Base-by-base conservation (phyloP, 2,797 vertebrate species). In the Spheniscus humboldti region DNA sequence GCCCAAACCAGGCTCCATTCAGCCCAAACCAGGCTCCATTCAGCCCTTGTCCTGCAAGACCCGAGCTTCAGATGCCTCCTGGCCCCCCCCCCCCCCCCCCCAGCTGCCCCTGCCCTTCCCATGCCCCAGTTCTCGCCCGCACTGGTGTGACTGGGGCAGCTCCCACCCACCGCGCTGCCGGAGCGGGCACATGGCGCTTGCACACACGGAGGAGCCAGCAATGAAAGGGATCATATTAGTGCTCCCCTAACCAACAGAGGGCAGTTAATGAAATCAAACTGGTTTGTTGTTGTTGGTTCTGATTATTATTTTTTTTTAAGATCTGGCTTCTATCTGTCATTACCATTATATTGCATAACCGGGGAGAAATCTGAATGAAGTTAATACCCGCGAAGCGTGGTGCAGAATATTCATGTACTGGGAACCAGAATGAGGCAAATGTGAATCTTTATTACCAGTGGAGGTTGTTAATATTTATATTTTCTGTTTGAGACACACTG, bases 391-490 rank as follows among this genome's bases (percentile, higher is more conserved):
- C 1, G 1, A 90, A 96, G 90, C 10, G 30, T 5, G 37, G 86
- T 84, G 52, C 25, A 28, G 92, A 97, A 96, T 96, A 97, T 97
- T 95, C 96, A 96, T 95, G 92, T 81, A 43, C 91, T 90, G 93
- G 80, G 87, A 97, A 81, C 66, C 80, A 92, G 85, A 96, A 92
- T 2, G 96, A 96, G 95, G 93, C 87, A 93, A 96, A 96, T 94
- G 92, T 82, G 95, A 97, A 92, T 92, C 92, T 95, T 97, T 91
- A 97, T 97, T 97, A 97, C 94, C 90, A 97, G 85, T 91, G 78
- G 66, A 96, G 92, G 78, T 86, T 94, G 96, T 97, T 97, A 97
- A 96, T 97, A 97, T 95, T 97, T 97, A 94, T 96, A 93, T 96
- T 96, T 97, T 96, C 93, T 96, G 92, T 90, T 97, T 96, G 85